Conservation (phyloP, 30 jellyfish, hydroid and myxozoan genomes). For the Turritopsis dohrnii region DNA sequence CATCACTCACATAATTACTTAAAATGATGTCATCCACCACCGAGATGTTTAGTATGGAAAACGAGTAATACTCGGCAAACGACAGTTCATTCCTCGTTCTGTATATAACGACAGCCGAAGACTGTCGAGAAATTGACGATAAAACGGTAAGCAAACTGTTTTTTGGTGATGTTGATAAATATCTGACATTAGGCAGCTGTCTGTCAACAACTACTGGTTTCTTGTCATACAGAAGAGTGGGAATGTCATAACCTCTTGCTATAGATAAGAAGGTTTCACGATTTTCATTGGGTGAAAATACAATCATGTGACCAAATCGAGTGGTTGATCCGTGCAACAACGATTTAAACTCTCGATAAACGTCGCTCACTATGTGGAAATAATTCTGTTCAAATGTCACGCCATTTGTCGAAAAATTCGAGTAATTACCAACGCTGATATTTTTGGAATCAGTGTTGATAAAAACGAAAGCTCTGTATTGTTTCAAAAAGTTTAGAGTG, state of each 20-base stretch:
- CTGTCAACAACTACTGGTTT: not conserved
- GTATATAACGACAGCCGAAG: not conserved
- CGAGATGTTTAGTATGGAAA: not conserved
- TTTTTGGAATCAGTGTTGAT: not conserved
- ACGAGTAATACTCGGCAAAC: not conserved
- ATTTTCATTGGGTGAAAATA: not conserved
- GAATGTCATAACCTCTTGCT: not conserved
- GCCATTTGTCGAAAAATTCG: not conserved
- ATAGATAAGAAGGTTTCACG: not conserved
- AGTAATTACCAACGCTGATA: not conserved
- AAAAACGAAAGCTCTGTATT: not conserved
- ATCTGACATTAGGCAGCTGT: not conserved
- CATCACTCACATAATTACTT: not conserved
- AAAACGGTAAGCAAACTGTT: slow-evolving; percentile 9
- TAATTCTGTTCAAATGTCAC: not conserved
- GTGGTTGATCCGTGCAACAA: not conserved
- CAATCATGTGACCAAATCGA: not conserved
- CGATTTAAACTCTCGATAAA: not conserved
- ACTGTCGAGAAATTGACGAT: not conserved
- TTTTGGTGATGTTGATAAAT: slow-evolving; percentile 2
- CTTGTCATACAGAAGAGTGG: not conserved
- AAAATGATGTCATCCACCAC: not conserved
- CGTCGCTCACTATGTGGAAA: not conserved
- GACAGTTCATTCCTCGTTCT: not conserved
- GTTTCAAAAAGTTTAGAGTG: not conserved